These are phyloP conservation scores for Hypolimnas misippus DNA, from an alignment of 2,888 invertebrate species.

Conservation along the genomic window DNA sequence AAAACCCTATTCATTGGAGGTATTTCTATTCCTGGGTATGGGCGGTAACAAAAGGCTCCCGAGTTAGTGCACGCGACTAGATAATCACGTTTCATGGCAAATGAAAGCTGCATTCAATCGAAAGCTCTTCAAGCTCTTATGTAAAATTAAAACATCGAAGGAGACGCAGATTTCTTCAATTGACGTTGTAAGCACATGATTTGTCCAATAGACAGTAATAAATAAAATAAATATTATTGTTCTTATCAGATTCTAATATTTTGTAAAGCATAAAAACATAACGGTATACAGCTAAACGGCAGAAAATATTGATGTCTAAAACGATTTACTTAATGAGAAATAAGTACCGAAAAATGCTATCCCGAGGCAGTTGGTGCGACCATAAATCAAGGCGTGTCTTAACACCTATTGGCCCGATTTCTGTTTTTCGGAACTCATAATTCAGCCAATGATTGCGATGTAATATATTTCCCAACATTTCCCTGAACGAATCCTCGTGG, in stretches of 20 bases:
- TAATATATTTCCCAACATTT: constrained; percentile 47
- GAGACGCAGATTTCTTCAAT: background rate
- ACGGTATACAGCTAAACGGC: background rate
- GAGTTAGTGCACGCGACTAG: constrained; percentile 43
- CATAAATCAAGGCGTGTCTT: constrained; percentile 54
- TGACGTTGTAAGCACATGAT: background rate
- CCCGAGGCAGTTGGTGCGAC: constrained; percentile 41
- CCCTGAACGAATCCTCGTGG: constrained; percentile 37
- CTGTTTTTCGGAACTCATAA: constrained; percentile 53
- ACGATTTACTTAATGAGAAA: constrained; percentile 37
- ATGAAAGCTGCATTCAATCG: constrained; percentile 43
- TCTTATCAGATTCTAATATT: background rate
- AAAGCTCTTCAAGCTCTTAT: constrained; percentile 36
- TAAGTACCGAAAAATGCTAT: constrained; percentile 38
- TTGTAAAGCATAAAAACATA: background rate
- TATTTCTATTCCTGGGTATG: constrained; percentile 34
- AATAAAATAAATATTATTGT: background rate
- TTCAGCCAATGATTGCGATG: constrained; percentile 53
- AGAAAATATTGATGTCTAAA: constrained; percentile 15
- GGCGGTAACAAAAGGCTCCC: constrained; percentile 38
- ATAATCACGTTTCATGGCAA: constrained; percentile 51
- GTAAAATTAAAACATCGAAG: constrained; percentile 10
- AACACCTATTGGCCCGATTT: constrained; percentile 58
- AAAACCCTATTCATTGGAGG: constrained; percentile 22
- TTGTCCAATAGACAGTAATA: background rate